Evolutionary conservation across 1,140 invertebrate genomes (phyloP).

Genomic region (Aphaenogaster rudis): DNA sequence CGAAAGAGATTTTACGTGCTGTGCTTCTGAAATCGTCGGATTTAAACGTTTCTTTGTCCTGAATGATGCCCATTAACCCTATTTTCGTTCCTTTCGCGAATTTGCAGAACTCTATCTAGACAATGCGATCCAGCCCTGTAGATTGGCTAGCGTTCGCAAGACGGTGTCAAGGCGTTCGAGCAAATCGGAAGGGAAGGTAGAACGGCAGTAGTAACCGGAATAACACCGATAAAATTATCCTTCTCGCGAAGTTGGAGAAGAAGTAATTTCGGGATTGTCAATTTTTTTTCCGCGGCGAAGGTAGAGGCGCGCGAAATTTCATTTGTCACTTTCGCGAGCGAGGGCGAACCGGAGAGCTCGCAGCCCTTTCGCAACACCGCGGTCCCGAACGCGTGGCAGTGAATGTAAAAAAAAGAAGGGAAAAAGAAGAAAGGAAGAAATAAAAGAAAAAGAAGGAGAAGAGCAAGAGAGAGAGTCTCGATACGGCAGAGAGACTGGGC

Average conservation of each 20-base stretch:
- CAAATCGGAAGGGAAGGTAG: conserved; percentile 17
- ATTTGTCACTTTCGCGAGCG: conserved; percentile 62
- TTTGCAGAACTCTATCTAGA: not conserved
- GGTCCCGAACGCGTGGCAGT: not conserved
- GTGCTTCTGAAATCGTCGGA: not conserved
- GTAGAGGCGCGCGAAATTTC: conserved; percentile 42
- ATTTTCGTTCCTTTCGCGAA: not conserved
- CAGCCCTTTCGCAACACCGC: not conserved
- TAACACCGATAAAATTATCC: conserved; percentile 58
- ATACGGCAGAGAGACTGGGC: conserved; percentile 13
- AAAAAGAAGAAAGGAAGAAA: not conserved
- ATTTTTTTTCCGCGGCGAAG: conserved; percentile 38
- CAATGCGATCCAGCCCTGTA: conserved; percentile 7
- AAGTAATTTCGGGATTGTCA: conserved; percentile 46
- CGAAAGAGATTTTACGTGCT: not conserved
- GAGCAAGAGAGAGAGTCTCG: not conserved
- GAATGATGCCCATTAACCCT: not conserved
- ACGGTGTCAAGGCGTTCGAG: not conserved
- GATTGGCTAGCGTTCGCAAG: conserved; percentile 7
- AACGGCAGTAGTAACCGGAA: conserved; percentile 18
- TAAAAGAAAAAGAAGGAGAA: not conserved
- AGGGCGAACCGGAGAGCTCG: not conserved
- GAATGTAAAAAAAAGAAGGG: not conserved
- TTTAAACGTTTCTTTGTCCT: not conserved
- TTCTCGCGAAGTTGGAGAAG: not conserved